Percentiles rank a stretch among this genome's conserved stretches.
Evolutionary conservation across 1,140 invertebrate species (phyloP).

Genomic region (Pygmarrhopalites habei): DNA sequence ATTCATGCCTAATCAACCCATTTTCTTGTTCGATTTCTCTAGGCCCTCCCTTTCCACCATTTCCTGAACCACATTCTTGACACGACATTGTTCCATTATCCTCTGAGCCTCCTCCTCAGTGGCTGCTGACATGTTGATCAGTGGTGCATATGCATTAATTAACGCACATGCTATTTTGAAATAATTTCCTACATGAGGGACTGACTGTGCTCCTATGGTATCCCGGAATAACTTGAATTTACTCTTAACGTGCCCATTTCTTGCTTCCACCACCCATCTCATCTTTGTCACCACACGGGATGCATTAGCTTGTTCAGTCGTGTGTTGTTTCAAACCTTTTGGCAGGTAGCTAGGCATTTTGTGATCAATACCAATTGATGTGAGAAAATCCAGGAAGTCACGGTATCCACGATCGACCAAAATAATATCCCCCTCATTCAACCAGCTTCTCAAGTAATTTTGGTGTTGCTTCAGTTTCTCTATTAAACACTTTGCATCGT

Average conservation of each 20-base stretch:
- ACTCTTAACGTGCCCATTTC: conserved; percentile 34
- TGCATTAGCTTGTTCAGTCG: conserved; percentile 11
- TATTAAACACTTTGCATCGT: conserved; percentile 23
- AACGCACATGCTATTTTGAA: conserved; percentile 11
- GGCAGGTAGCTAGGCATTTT: not conserved
- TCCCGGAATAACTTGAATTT: conserved; percentile 30
- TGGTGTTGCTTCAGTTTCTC: conserved; percentile 12
- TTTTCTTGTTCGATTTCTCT: not conserved
- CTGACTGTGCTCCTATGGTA: conserved; percentile 8
- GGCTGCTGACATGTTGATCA: not conserved
- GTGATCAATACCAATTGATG: not conserved
- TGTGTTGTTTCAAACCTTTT: conserved; percentile 12
- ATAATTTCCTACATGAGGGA: conserved; percentile 14
- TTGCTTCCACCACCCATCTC: conserved; percentile 34
- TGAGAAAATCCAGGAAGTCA: not conserved
- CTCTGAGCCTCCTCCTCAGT: not conserved
- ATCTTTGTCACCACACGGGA: conserved; percentile 27
- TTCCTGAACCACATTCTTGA: not conserved
- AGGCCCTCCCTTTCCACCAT: not conserved
- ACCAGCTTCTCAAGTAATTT: conserved; percentile 19
- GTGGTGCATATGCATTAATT: conserved; percentile 10
- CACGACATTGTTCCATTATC: not conserved
- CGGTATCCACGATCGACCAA: conserved; percentile 22
- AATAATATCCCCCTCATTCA: conserved; percentile 9
- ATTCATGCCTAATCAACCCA: not conserved